Conservation (phyloP, 2,797 vertebrate species). For the Chiloscyllium punctatum region DNA sequence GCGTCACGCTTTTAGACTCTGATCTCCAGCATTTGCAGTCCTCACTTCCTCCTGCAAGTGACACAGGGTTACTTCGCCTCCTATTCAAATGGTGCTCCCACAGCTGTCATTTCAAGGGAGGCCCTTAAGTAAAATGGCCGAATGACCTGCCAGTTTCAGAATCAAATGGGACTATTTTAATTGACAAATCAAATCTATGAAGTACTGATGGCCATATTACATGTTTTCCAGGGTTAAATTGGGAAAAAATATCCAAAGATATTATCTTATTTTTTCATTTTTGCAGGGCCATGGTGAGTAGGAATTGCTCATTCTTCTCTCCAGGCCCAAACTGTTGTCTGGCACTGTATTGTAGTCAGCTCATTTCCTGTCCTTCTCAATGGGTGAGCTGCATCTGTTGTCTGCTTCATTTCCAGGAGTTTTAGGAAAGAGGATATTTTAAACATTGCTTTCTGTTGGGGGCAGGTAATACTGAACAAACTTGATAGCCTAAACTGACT, state of each 20-base stretch:
- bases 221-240: neutral
- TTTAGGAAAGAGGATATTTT: constrained; percentile 8
- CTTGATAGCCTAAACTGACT: neutral
- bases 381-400: neutral
- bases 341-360: neutral
- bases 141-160: neutral
- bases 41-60: neutral
- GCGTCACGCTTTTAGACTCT: no score
- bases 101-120: neutral
- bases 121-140: neutral
- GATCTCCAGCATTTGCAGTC: no score
- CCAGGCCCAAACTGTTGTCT: neutral
- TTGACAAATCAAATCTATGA: neutral
- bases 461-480: neutral
- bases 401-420: neutral
- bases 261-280: neutral
- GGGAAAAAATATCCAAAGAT: neutral
- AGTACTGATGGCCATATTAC: neutral
- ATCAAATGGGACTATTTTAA: neutral
- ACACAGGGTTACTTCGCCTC: neutral
- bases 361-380: neutral
- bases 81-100: neutral
- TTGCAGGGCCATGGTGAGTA: neutral
- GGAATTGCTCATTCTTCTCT: neutral
- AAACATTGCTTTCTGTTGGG: neutral